These are phyloP conservation scores for Lepetodrilus schrolli DNA, from an alignment of 2,888 invertebrate species.

Conservation along the genomic window DNA sequence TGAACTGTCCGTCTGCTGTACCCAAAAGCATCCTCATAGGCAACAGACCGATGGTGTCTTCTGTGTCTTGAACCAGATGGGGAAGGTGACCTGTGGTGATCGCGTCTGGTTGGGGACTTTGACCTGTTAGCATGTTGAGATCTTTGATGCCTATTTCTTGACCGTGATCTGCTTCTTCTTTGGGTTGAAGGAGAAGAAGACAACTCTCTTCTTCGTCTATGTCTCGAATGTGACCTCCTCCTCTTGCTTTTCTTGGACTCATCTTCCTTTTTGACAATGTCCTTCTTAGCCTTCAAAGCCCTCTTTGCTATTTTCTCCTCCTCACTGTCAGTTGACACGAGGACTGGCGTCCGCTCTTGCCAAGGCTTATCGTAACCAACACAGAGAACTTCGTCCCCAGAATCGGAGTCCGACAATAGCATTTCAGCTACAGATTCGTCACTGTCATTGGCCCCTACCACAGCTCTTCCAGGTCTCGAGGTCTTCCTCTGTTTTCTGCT, in stretches of 20 bases:
- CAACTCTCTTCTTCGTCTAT: conserved; percentile 27
- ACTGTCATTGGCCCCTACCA: background rate
- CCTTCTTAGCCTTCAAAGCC: background rate
- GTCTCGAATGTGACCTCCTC: background rate
- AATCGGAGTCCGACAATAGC: conserved; percentile 42
- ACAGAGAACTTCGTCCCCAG: conserved; percentile 74
- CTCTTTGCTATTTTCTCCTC: conserved; percentile 39
- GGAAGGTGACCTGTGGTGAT: background rate
- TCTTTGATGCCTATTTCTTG: conserved; percentile 10
- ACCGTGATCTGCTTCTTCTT: conserved; percentile 20
- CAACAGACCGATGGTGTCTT: background rate
- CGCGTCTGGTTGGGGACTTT: background rate
- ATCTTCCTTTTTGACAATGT: background rate
- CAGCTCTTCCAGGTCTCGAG: conserved; percentile 29
- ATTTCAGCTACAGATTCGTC: conserved; percentile 24
- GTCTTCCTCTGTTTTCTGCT: background rate
- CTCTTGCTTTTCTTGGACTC: background rate
- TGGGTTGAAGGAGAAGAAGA: conserved; percentile 34
- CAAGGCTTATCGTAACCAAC: conserved; percentile 82
- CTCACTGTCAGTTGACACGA: conserved; percentile 61
- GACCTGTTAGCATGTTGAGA: background rate
- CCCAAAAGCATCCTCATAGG: conserved; percentile 15
- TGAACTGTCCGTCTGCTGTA: background rate
- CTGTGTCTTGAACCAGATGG: background rate
- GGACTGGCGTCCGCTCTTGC: conserved; percentile 80